A percentile compares a stretch with the other conserved stretches of the same genome.
These are phyloP conservation scores for Heliconius hewitsoni DNA, from an alignment of 1,140 invertebrate species.

Conservation along the genomic window DNA sequence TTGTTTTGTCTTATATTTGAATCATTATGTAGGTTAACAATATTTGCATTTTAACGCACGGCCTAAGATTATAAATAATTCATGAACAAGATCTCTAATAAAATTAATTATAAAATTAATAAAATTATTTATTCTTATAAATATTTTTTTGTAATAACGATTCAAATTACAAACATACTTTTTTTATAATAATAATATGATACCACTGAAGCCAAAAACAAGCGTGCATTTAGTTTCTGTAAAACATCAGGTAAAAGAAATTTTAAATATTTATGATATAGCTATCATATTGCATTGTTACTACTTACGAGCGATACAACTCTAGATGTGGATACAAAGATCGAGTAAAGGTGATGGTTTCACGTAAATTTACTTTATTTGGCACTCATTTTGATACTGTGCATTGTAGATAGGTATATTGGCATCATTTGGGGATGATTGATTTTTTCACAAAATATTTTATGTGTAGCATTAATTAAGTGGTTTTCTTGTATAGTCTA, in stretches of 20 bases:
- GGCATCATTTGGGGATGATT: constrained; percentile 3
- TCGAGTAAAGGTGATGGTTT: constrained; percentile 1
- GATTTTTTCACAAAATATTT: not conserved
- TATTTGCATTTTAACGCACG: too few species aligned
- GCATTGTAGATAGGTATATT: not conserved
- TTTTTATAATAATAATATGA: too few species aligned
- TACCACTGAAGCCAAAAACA: too few species aligned
- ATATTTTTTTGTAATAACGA: too few species aligned
- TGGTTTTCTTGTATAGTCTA: not conserved
- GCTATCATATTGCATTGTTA: not conserved
- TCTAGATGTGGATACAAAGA: not conserved
- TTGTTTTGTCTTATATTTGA: too few species aligned
- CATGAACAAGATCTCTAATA: too few species aligned
- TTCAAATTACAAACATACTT: too few species aligned
- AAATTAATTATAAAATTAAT: too few species aligned
- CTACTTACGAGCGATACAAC: not conserved
- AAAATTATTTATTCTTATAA: too few species aligned
- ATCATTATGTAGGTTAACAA: too few species aligned
- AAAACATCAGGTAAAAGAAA: not conserved
- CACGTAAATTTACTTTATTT: not conserved
- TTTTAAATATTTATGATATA: not conserved
- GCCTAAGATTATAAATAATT: too few species aligned
- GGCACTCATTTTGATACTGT: not conserved
- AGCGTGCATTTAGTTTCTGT: too few species aligned
- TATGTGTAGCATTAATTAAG: not conserved